These are phyloP conservation scores for Mesoclemmys tuberculata DNA, from an alignment of 2,113 vertebrate species.

Conservation along the genomic window DNA sequence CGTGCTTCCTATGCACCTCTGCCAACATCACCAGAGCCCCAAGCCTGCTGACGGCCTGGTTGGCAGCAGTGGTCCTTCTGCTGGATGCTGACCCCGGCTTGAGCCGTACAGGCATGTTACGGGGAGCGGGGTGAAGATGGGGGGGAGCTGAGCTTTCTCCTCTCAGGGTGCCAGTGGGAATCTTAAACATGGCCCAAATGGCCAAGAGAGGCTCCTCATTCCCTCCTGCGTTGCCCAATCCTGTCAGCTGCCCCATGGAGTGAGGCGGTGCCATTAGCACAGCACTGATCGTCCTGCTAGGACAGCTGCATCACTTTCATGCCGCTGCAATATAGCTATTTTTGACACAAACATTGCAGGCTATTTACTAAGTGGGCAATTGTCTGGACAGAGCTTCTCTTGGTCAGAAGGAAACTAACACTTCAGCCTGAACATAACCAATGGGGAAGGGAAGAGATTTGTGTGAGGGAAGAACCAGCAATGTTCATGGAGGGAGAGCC, in stretches of 20 bases:
- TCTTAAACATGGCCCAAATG: neutral
- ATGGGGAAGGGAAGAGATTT: neutral
- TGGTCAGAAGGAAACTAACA: fast-evolving
- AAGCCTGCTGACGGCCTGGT: neutral
- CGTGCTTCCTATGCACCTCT: neutral
- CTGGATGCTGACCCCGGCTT: neutral
- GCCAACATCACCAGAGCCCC: neutral
- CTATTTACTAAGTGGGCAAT: fast-evolving
- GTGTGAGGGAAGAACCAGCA: neutral
- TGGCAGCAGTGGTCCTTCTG: neutral
- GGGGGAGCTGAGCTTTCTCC: neutral
- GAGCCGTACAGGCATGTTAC: neutral
- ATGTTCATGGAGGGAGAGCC: neutral
- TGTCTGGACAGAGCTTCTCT: fast-evolving
- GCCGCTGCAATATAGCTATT: neutral
- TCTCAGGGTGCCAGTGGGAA: neutral
- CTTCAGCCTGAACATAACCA: neutral
- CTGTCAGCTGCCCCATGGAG: neutral
- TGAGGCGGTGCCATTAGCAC: neutral
- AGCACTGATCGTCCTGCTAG: neutral
- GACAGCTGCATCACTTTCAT: neutral
- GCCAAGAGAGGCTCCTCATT: neutral
- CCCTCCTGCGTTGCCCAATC: neutral
- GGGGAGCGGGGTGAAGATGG: neutral
- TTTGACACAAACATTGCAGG: neutral